Evolutionary conservation across 2,113 vertebrate species (phyloP), one percentile per base, ranked within the genome.

Genomic region (Phocoena phocoena): DNA sequence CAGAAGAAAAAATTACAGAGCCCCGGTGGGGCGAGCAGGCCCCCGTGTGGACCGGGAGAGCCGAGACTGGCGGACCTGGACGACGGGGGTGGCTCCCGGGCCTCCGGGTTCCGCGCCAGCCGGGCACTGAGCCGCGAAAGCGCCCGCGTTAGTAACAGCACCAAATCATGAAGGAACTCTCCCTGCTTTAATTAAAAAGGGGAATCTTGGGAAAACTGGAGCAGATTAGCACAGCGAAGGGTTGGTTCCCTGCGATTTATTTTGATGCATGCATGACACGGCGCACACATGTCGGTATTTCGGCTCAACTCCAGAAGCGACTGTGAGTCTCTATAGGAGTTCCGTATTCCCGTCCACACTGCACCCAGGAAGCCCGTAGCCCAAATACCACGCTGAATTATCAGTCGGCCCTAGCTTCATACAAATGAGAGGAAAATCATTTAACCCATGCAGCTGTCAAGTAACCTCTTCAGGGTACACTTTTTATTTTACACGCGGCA

Each of bases 401-500:
- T 76, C 97, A 65, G 55, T 68, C 13, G 44, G 47, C 77, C 47
- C 33, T 53, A 55, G 91, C 68, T 96, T 95, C 86, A 38, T 41
- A 81, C 63, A 62, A 82, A 95, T 28, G 9, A 33, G 53, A 97
- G 80, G 77, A 70, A 92, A 83, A 85, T 96, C 68, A 87, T 68
- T 96, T 95, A 79, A 25, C 55, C 74, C 92, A 86, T 26, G 58
- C 76, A 93, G 92, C 96, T 94, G 90, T 97, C 86, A 94, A 96
- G 86, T 53, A 92, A 93, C 93, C 90, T 97, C 93, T 94, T 96
- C 92, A 88, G 97, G 96, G 83, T 96, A 93, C 86, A 96, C 84
- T 95, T 97, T 79, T 97, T 97, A 95, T 98, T 97, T 95, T 94
- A 79, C 94, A 97, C 79, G 88, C 28, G 10, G 88, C 85, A 97